Conservation (phyloP, 1,140 invertebrate genomes). For the Drosophila melanica region DNA sequence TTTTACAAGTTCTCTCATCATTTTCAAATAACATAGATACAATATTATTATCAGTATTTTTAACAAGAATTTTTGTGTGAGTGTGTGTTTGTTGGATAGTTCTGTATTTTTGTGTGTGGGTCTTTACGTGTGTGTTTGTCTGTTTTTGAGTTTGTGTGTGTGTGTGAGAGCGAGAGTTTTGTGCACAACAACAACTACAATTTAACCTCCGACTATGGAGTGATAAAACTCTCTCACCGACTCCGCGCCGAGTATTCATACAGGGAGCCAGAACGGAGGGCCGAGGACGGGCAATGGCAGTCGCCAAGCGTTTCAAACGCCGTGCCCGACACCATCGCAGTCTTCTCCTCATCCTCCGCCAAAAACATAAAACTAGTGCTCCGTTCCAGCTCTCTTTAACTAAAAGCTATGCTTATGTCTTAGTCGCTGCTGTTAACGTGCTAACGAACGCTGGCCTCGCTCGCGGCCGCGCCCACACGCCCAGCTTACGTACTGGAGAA, state of each 20-base stretch:
- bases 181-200: constrained; percentile 80
- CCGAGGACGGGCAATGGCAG: constrained; percentile 20
- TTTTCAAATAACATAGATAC: constrained; percentile 71
- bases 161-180: constrained; percentile 72
- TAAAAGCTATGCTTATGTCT: constrained; percentile 78
- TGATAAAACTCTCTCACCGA: constrained; percentile 82
- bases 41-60: constrained; percentile 71
- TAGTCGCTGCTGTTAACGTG: constrained; percentile 73
- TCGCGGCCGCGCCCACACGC: constrained; percentile 48
- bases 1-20: constrained; percentile 63
- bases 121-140: constrained; percentile 30
- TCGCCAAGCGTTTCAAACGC: constrained; percentile 63
- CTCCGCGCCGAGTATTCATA: constrained; percentile 79
- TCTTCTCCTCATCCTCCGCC: constrained; percentile 24
- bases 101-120: background rate
- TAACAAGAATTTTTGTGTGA: constrained; percentile 74
- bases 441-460: constrained; percentile 53
- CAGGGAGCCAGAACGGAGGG: constrained; percentile 44
- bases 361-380: constrained; percentile 15
- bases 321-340: constrained; percentile 42
- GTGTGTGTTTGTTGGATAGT: constrained; percentile 9
- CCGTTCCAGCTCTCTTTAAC: constrained; percentile 47
- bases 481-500: constrained; percentile 74
- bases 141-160: constrained; percentile 33
- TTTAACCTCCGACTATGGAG: constrained; percentile 80